phyloP scores from a whole-genome alignment of 2,113 vertebrate genomes.

The Tupaia chinensis region DNA sequence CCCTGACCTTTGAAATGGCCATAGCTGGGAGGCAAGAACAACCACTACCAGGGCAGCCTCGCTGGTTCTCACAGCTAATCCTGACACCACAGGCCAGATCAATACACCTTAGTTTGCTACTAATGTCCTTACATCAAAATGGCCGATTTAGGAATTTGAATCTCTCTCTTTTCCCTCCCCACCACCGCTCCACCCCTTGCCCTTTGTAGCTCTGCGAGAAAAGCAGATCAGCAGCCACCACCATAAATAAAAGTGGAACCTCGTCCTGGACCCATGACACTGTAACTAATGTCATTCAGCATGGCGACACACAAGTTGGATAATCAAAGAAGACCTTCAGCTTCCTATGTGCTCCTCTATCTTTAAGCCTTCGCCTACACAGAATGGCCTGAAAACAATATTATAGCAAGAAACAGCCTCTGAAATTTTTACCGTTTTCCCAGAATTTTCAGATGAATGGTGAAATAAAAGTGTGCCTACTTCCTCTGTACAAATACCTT shows the following conservation, averaged over 20 bases:
- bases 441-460: conserved; percentile 71
- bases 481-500: conserved; percentile 63
- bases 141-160: conserved; percentile 91
- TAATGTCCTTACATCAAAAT: conserved; percentile 96
- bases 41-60: conserved; percentile 86
- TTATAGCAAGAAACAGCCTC: conserved; percentile 70
- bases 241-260: conserved; percentile 85
- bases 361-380: conserved; percentile 74
- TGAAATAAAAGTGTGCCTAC: conserved; percentile 59
- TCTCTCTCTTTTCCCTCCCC: conserved; percentile 77
- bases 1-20: conserved; percentile 93
- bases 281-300: conserved; percentile 84
- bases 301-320: conserved; percentile 81
- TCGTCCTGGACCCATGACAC: conserved; percentile 81
- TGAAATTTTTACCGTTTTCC: conserved; percentile 72
- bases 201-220: conserved; percentile 79
- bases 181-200: conserved; percentile 19
- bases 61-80: conserved; percentile 92
- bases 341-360: conserved; percentile 72
- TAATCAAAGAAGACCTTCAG: conserved; percentile 76
- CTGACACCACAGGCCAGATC: conserved; percentile 94
- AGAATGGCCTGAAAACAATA: conserved; percentile 81
- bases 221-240: conserved; percentile 75
- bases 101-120: conserved; percentile 95
- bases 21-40: conserved; percentile 89